Conservation (phyloP, 1,140 invertebrate species). For the Drosophila bocki region DNA sequence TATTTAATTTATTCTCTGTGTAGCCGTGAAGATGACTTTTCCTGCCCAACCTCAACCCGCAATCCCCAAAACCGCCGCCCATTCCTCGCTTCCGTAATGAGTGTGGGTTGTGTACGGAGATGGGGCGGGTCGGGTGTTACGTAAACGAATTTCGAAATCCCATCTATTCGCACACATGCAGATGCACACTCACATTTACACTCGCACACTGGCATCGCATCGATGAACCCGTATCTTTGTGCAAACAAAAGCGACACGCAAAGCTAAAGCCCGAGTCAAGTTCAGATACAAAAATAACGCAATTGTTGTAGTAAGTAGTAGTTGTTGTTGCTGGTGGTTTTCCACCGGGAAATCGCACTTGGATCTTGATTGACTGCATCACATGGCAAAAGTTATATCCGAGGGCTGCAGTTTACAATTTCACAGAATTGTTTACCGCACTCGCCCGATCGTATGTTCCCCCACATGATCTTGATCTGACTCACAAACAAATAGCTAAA, state of each 20-base stretch:
- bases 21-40: slow-evolving; percentile 38
- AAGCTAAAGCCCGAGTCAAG: slow-evolving; percentile 62
- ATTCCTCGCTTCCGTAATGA: slow-evolving; percentile 29
- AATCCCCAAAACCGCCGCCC: slow-evolving; percentile 20
- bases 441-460: slow-evolving; percentile 47
- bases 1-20: slow-evolving; percentile 11
- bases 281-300: slow-evolving; percentile 58
- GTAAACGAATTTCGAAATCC: slow-evolving; percentile 71
- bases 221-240: slow-evolving; percentile 54
- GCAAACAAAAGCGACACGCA: slow-evolving; percentile 69
- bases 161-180: slow-evolving; percentile 43
- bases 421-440: slow-evolving; percentile 63
- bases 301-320: slow-evolving; percentile 18
- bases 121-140: slow-evolving; percentile 45
- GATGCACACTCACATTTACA: slow-evolving; percentile 11
- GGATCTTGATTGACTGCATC: slow-evolving; percentile 65
- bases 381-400: slow-evolving; percentile 27
- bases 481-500: slow-evolving; percentile 26
- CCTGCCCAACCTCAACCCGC: slow-evolving; percentile 14
- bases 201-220: slow-evolving; percentile 14
- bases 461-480: slow-evolving; percentile 32
- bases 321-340: slow-evolving; percentile 42
- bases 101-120: slow-evolving; percentile 17
- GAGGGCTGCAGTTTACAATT: slow-evolving; percentile 57
- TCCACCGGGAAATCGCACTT: slow-evolving; percentile 38